Evolutionary conservation across 2,113 vertebrate genomes (phyloP), one percentile per base, ranked within the genome.

Genomic region (Typhlomys cinereus): DNA sequence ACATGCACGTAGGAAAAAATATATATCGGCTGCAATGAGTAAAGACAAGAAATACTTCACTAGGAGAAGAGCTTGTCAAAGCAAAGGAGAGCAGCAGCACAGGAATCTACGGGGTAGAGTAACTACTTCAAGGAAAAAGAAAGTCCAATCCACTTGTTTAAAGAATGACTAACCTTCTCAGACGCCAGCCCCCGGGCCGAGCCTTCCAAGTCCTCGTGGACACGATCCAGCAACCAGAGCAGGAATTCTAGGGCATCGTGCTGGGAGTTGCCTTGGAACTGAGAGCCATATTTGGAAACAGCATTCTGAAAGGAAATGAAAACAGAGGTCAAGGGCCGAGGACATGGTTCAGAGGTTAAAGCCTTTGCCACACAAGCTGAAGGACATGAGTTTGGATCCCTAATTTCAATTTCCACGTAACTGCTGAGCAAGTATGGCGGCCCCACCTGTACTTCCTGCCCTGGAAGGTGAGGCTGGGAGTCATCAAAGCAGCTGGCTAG

Each of bases 211-310:
- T 99, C 99, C 96, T 99, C 99, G 0, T 99, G 98, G 95, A 99
- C 98, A 41, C 98, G 97, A 89, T 99, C 99, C 97, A 99, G 97
- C 84, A 99, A 96, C 99, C 99, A 99, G 81, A 99, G 98, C 84
- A 99, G 98, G 96, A 99, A 99, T 97, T 99, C 99, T 41, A 99
- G 98, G 87, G 99, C 99, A 0, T 99, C 99, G 0, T 99, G 99
- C 93, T 99, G 99, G 7, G 99, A 98, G 27, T 99, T 99, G 66
- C 99, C 99, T 41, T 98, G 98, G 95, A 99, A 99, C 98, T 99
- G 99, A 9, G 98, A 96, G 89, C 98, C 98, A 14, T 99, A 98
- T 96, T 99, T 99, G 93, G 99, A 98, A 90, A 99, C 99, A 0
- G 98, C 98, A 86, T 98, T 99, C 99, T 99, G 96, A 84, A 92